Evolutionary conservation across 2,797 vertebrate genomes (phyloP), one percentile per base, ranked within the genome.

Genomic region (Pempheris klunzingeri): DNA sequence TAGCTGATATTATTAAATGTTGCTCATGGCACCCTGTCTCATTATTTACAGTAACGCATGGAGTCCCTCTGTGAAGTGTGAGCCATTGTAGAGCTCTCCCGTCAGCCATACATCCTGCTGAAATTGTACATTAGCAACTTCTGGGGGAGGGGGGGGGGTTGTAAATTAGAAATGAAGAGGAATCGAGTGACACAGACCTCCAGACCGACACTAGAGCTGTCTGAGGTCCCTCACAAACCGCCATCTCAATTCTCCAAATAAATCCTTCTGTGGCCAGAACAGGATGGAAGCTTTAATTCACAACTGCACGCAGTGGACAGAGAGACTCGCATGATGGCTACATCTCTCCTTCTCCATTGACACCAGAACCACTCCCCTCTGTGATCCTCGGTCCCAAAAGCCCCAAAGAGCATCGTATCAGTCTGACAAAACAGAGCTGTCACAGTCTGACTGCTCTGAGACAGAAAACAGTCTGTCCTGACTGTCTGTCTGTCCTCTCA

Each of bases 101-200:
- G 74, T 78, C 78, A 82, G 76, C 81, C 73, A 65, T 84, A 87
- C 73, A 78, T 83, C 73, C 79, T 66, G 80, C 62, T 65, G 74
- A 79, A 73, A 78, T 57, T 80, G 79, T 78, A 46, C 78, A 78
- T 87, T 78, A 82, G 76, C 86, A 65, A 82, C 80, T 88, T 67
- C 66, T 28, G 78, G n/a, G n/a, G n/a, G n/a, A n/a, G n/a, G n/a
- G n/a, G n/a, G n/a, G 73, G 57, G 46, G 80, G 86, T 64, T 77
- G 86, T 92, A 87, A 92, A 91, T 93, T 84, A 88, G 71, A 91
- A 80, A 88, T 84, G 83, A 88, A 85, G 86, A 84, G 47, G 72
- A 54, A 58, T 78, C 74, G 47, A 67, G 85, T 76, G 77, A 76
- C 82, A 43, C 44, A 39, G 74, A 86, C 75, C 77, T 78, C 36